These are phyloP conservation scores for Pyrocoelia pectoralis DNA, from an alignment of 2,888 invertebrate species.

Conservation along the genomic window DNA sequence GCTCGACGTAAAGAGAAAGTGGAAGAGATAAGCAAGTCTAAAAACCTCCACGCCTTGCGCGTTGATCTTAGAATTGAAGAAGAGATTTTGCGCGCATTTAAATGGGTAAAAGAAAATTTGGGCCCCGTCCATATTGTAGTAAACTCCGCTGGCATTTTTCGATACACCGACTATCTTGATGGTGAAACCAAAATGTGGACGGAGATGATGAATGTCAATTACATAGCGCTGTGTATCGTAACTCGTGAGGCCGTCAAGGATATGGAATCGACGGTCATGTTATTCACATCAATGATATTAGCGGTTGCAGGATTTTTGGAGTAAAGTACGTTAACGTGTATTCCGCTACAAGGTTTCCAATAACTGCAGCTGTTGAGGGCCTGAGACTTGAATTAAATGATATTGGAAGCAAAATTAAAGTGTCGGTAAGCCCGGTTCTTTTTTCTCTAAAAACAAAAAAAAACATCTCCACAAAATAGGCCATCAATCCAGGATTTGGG, in stretches of 20 bases:
- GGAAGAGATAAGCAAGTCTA: not conserved
- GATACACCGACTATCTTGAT: constrained; percentile 28
- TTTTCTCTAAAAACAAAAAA: not conserved
- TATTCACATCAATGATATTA: constrained; percentile 23
- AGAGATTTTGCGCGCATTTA: constrained; percentile 17
- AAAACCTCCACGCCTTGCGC: not conserved
- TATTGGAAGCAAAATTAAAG: constrained; percentile 55
- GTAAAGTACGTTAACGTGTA: constrained; percentile 56
- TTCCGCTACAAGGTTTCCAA: constrained; percentile 63
- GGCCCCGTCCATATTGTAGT: constrained; percentile 42
- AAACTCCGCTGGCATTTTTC: constrained; percentile 41
- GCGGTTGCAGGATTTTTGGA: not conserved
- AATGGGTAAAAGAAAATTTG: constrained; percentile 35
- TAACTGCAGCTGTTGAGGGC: constrained; percentile 61
- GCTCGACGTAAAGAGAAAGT: constrained; percentile 2
- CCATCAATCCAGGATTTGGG: not conserved
- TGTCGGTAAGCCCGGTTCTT: constrained; percentile 52
- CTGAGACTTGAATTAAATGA: constrained; percentile 61
- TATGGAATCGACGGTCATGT: constrained; percentile 36
- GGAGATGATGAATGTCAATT: constrained; percentile 24
- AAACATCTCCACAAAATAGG: not conserved
- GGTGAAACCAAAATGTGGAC: constrained; percentile 33
- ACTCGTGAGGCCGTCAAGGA: constrained; percentile 36
- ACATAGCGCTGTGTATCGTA: constrained; percentile 19
- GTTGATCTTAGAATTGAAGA: constrained; percentile 8